Evolutionary conservation across 2,797 vertebrate species (phyloP).

Genomic region (Clarias platycephalus): DNA sequence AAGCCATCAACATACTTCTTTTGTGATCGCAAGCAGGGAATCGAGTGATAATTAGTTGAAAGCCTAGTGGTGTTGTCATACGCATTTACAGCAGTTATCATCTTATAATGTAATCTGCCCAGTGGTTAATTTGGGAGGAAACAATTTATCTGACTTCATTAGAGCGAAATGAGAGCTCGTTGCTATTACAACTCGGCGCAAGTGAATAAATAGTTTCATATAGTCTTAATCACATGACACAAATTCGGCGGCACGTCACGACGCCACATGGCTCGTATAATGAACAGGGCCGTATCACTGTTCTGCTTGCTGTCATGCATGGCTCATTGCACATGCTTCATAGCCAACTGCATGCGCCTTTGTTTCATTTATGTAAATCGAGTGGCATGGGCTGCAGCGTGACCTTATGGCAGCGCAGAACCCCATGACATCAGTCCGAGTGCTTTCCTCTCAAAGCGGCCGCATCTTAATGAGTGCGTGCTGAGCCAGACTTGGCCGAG

Average conservation of each 20-base stretch:
- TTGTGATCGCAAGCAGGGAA: conserved; percentile 29
- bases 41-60: conserved; percentile 45
- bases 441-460: conserved; percentile 66
- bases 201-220: conserved; percentile 36
- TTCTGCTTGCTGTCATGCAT: conserved; percentile 50
- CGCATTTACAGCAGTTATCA: conserved; percentile 36
- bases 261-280: conserved; percentile 23
- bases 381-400: conserved; percentile 46
- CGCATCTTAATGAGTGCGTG: conserved; percentile 52
- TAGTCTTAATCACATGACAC: conserved; percentile 28
- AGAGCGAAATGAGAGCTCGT: neutral
- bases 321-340: conserved; percentile 41
- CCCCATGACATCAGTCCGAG: conserved; percentile 60
- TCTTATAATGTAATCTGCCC: conserved; percentile 25
- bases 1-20: conserved; percentile 21
- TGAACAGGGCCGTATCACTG: conserved; percentile 28
- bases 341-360: conserved; percentile 39
- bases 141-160: conserved; percentile 29
- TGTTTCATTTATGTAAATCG: conserved; percentile 56
- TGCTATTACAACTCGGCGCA: neutral
- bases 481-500: conserved; percentile 51
- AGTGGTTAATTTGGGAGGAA: conserved; percentile 29
- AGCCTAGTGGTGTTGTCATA: conserved; percentile 34
- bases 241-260: conserved; percentile 1
- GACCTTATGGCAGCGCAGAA: conserved; percentile 56